Conservation (phyloP, 1,140 invertebrate species). For the Caenorhabditis latens region DNA sequence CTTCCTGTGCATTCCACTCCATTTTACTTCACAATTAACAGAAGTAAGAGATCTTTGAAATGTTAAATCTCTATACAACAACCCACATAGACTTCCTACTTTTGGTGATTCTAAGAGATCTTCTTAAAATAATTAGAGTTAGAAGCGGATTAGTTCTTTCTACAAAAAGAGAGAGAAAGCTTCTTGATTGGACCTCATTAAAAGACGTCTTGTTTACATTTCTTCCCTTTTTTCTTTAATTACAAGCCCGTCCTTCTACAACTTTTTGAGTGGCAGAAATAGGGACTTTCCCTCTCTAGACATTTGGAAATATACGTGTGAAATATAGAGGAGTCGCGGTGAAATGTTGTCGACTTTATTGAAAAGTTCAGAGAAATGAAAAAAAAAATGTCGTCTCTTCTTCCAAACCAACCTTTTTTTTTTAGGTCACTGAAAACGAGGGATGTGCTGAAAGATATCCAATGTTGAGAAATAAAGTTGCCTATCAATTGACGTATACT, state of each 20-base stretch:
- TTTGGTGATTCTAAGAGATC: slow-evolving; percentile 24
- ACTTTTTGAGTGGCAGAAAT: not conserved
- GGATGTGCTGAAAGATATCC: slow-evolving; percentile 59
- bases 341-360: not conserved
- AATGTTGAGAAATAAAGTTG: slow-evolving; percentile 17
- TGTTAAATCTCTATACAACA: not conserved
- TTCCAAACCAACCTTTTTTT: not conserved
- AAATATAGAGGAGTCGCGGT: not conserved
- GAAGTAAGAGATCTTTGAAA: slow-evolving; percentile 56
- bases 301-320: not conserved
- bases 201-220: slow-evolving; percentile 50
- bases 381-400: not conserved
- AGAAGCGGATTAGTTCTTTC: slow-evolving; percentile 37
- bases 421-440: slow-evolving; percentile 60
- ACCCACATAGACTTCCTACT: slow-evolving; percentile 3
- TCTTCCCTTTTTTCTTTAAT: slow-evolving; percentile 21
- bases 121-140: slow-evolving; percentile 30
- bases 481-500: slow-evolving; percentile 58
- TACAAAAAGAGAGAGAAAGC: not conserved
- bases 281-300: not conserved
- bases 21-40: slow-evolving; percentile 70
- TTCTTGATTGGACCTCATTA: slow-evolving; percentile 51
- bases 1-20: slow-evolving; percentile 69
- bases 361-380: not conserved
- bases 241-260: not conserved